These are phyloP conservation scores for Agrochola litura DNA, from an alignment of 2,888 invertebrate genomes.

Conservation along the genomic window DNA sequence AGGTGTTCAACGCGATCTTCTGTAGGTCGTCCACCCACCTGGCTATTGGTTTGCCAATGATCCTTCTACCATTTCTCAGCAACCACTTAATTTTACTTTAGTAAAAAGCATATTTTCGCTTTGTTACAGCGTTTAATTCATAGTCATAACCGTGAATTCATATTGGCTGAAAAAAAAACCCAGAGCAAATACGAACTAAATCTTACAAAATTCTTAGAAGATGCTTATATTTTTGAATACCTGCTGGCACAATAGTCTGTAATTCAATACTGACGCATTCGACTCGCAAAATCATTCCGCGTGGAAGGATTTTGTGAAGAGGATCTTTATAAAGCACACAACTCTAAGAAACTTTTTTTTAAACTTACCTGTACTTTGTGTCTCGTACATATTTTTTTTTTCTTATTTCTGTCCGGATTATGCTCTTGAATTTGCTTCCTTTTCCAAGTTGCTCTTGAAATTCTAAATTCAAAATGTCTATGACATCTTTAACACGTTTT, in stretches of 20 bases:
- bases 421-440: conserved; percentile 20
- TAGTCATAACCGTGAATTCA: conserved; percentile 18
- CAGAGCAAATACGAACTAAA: conserved; percentile 13
- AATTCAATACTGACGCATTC: conserved; percentile 64
- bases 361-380: conserved; percentile 46
- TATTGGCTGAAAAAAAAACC: conserved; percentile 8
- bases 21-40: too few species aligned
- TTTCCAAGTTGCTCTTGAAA: conserved; percentile 2
- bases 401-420: conserved; percentile 30
- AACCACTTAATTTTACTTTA: neutral
- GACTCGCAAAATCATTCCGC: conserved; percentile 56
- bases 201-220: conserved; percentile 44
- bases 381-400: conserved; percentile 13
- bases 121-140: conserved; percentile 1
- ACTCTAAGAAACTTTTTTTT: conserved; percentile 50
- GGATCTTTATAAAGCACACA: conserved; percentile 38
- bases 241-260: conserved; percentile 57
- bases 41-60: too few species aligned
- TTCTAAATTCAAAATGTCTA: conserved; percentile 6
- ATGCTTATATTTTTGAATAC: conserved; percentile 48
- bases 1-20: too few species aligned
- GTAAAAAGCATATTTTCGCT: neutral
- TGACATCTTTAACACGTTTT: neutral
- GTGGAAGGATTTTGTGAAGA: conserved; percentile 53
- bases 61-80: too few species aligned